phyloP scores from a whole-genome alignment of 1,140 invertebrate species.

The Heliconius melpomene region DNA sequence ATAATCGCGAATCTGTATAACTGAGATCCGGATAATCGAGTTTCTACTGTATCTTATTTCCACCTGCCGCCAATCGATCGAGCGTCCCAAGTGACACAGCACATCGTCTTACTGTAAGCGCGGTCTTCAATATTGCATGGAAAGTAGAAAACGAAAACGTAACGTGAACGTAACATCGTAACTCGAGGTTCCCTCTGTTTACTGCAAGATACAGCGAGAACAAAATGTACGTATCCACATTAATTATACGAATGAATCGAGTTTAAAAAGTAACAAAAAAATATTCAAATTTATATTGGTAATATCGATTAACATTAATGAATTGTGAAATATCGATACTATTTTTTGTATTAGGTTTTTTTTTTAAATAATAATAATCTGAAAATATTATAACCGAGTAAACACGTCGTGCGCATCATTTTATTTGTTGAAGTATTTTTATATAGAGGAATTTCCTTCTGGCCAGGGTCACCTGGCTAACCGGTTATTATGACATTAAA shows the following conservation, averaged over 20 bases:
- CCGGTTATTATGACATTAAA: conserved; percentile 1
- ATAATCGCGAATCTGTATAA: no score
- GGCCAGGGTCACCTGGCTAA: background rate
- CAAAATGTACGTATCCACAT: no score
- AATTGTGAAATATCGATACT: background rate
- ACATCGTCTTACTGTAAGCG: no score
- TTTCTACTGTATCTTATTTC: background rate
- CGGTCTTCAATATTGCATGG: no score
- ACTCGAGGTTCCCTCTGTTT: no score
- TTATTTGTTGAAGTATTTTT: conserved; percentile 4
- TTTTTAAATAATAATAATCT: background rate
- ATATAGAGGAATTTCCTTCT: background rate
- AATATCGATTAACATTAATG: background rate
- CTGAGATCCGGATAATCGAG: no score
- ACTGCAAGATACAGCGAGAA: no score
- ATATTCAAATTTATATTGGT: background rate
- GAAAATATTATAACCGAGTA: background rate
- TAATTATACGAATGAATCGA: no score
- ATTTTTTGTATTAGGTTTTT: background rate
- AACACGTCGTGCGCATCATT: background rate
- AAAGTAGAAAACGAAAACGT: no score
- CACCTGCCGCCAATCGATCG: background rate
- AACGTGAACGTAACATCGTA: no score
- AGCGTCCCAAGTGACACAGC: background rate
- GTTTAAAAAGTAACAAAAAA: no score